A percentile compares a stretch with the other conserved stretches of the same genome.
Conservation (phyloP, 2,113 vertebrate genomes). For the Micronisus gabar region DNA sequence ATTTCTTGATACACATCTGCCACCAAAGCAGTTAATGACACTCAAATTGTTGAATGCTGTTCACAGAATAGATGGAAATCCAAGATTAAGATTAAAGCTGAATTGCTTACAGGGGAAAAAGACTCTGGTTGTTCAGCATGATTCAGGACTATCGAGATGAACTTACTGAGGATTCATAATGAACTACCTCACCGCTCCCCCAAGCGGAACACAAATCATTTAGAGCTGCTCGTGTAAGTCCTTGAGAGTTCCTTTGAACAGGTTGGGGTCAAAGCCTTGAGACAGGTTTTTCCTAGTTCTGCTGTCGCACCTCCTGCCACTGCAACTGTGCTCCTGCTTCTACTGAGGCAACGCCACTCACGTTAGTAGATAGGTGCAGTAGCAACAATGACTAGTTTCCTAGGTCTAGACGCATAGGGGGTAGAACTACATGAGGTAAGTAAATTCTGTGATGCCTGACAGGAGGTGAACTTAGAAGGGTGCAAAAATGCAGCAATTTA, state of each 20-base stretch:
- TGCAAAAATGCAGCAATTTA: background rate
- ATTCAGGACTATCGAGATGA: background rate
- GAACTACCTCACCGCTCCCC: background rate
- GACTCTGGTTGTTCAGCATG: background rate
- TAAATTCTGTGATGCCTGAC: background rate
- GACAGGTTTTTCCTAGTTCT: background rate
- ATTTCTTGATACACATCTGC: background rate
- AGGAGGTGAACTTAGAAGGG: background rate
- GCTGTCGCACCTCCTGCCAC: background rate
- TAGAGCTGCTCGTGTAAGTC: background rate
- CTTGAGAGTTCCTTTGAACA: background rate
- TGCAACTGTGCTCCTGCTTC: background rate
- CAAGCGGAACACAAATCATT: background rate
- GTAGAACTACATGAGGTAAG: background rate
- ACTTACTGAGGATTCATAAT: background rate
- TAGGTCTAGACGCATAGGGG: rapidly evolving
- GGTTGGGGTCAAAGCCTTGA: background rate
- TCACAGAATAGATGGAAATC: background rate
- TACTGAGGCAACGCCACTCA: background rate
- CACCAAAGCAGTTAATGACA: background rate
- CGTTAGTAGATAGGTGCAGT: background rate
- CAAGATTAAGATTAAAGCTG: background rate
- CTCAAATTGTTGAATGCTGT: background rate
- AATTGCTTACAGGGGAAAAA: background rate
- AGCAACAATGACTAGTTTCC: background rate